Conservation (phyloP, 2,113 vertebrate species). For the Corythoichthys haematopterus region DNA sequence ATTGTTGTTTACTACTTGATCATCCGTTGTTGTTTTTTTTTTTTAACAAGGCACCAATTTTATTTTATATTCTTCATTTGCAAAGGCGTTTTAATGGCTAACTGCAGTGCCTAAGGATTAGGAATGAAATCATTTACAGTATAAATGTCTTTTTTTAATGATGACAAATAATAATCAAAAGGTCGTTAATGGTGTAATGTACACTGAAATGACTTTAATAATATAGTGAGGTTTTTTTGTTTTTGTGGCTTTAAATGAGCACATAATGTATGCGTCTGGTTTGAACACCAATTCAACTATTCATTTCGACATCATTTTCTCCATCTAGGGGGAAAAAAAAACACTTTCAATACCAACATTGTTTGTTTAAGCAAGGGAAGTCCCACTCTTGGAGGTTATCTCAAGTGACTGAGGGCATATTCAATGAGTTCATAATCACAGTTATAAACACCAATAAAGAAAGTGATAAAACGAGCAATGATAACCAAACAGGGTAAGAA, state of each 20-base stretch:
- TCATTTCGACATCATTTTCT: not conserved
- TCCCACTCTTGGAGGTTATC: not conserved
- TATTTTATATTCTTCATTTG: not conserved
- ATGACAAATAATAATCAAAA: not conserved
- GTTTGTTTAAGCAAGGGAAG: not conserved
- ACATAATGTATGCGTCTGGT: not conserved
- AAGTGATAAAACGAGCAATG: conserved; percentile 6
- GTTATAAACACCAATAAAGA: conserved; percentile 35
- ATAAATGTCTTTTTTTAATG: not conserved
- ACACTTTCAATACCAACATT: not conserved
- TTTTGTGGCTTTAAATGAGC: not conserved
- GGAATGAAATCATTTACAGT: not conserved
- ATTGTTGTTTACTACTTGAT: not conserved
- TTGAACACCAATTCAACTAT: not conserved
- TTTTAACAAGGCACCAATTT: not conserved
- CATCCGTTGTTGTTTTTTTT: too few relatives aligned
- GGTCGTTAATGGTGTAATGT: not conserved
- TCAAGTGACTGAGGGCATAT: not conserved
- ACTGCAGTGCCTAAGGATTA: not conserved
- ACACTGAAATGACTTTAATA: not conserved
- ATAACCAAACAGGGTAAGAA: conserved; percentile 11
- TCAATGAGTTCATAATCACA: conserved; percentile 39
- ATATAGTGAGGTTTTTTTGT: not conserved
- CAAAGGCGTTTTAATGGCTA: not conserved
- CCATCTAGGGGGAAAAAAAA: not conserved